phyloP scores from a whole-genome alignment of 1,140 invertebrate genomes.

The Drosophila trapezifrons region DNA sequence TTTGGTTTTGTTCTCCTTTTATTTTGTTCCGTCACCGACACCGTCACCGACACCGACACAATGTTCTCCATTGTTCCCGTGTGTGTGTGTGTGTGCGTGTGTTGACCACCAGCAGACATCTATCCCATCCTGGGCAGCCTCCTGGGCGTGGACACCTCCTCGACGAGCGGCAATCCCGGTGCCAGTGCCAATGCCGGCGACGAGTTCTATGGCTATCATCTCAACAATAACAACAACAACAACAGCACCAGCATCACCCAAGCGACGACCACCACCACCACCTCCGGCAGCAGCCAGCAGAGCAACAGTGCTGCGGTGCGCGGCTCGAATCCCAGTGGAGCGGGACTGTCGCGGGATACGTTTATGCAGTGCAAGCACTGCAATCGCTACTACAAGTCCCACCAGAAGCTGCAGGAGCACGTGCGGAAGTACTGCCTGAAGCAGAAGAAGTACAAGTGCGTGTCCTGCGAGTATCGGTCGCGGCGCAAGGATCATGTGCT shows the following conservation, averaged over 20 bases:
- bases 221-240: conserved; percentile 54
- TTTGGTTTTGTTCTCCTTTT: conserved; percentile 54
- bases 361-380: conserved; percentile 83
- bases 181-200: conserved; percentile 46
- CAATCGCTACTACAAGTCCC: conserved; percentile 77
- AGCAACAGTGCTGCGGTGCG: not conserved
- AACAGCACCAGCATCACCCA: conserved; percentile 20
- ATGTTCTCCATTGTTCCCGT: no score
- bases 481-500: conserved; percentile 81
- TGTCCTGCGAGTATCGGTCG: conserved; percentile 80
- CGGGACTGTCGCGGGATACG: conserved; percentile 45
- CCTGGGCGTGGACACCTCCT: conserved; percentile 79
- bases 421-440: conserved; percentile 82
- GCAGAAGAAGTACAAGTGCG: conserved; percentile 82
- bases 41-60: conserved; percentile 13
- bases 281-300: conserved; percentile 10
- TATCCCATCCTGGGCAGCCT: conserved; percentile 82
- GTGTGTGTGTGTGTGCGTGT: conserved; percentile 51
- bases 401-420: conserved; percentile 79
- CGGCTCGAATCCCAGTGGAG: conserved; percentile 11
- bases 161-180: conserved; percentile 31
- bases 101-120: conserved; percentile 72
- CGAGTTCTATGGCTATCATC: conserved; percentile 69
- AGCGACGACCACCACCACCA: conserved; percentile 28
- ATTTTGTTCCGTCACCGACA: conserved; percentile 39